These are phyloP conservation scores for Calosoma granatense DNA, from an alignment of 1,140 invertebrate genomes.

Conservation along the genomic window DNA sequence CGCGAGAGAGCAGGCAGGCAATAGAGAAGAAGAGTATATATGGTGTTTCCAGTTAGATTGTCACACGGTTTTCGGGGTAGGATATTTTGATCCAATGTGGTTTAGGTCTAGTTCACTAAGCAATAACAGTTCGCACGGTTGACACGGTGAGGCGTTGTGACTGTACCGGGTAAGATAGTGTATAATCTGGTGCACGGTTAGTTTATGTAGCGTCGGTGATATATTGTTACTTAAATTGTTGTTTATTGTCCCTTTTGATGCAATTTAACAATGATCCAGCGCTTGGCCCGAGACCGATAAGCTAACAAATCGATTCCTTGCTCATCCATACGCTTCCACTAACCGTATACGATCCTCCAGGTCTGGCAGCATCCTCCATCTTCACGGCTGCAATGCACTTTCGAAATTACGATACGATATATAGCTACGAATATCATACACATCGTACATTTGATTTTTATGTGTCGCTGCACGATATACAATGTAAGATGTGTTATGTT, in stretches of 20 bases:
- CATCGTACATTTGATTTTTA: too few species aligned
- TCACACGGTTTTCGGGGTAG: slow-evolving; percentile 6
- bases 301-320: background rate
- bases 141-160: background rate
- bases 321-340: too few species aligned
- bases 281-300: background rate
- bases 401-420: too few species aligned
- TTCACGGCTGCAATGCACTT: too few species aligned
- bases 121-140: background rate
- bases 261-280: background rate
- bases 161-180: background rate
- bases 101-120: background rate
- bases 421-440: too few species aligned
- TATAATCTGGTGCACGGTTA: background rate
- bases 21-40: too few species aligned
- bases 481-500: too few species aligned
- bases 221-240: background rate
- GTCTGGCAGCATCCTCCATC: too few species aligned
- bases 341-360: too few species aligned
- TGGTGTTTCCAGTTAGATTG: background rate
- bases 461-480: too few species aligned
- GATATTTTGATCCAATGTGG: slow-evolving; percentile 1
- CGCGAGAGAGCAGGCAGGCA: too few species aligned
- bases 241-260: background rate
- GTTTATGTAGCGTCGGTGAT: background rate